A percentile compares a stretch with the other conserved stretches of the same genome.
These are phyloP conservation scores for Haplochromis vanheusdeni DNA, from an alignment of 2,113 vertebrate species.

Conservation along the genomic window DNA sequence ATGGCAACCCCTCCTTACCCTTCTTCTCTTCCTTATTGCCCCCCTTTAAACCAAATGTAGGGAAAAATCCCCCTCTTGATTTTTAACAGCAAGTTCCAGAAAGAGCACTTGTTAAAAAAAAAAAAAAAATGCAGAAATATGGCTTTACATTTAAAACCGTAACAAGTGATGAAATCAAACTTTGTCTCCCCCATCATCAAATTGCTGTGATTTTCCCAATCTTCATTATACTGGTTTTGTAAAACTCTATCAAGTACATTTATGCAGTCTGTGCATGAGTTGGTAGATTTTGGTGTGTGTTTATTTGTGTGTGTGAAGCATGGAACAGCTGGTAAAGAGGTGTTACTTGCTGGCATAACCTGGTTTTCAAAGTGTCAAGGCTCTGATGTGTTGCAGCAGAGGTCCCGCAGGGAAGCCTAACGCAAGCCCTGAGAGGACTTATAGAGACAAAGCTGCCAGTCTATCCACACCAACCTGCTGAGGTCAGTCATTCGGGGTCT, in stretches of 20 bases:
- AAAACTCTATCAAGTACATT: conserved; percentile 33
- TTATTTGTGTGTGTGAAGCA: conserved; percentile 4
- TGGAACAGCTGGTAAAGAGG: conserved; percentile 63
- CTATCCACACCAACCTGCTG: conserved; percentile 49
- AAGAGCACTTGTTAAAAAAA: conserved; percentile 72
- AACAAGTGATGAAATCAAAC: conserved; percentile 57
- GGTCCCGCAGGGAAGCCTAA: conserved; percentile 46
- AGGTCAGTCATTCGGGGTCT: conserved; percentile 50
- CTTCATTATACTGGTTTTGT: conserved; percentile 27
- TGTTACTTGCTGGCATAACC: conserved; percentile 63
- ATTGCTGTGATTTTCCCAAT: conserved; percentile 18
- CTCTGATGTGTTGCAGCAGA: conserved; percentile 56
- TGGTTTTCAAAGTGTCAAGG: conserved; percentile 59
- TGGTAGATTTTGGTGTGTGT: conserved; percentile 7
- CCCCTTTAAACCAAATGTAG: not conserved
- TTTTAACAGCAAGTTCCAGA: conserved; percentile 76
- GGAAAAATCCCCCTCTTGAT: conserved; percentile 61
- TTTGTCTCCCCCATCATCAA: not conserved
- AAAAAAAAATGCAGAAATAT: conserved; percentile 45
- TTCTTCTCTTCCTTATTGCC: not conserved
- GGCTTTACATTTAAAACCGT: conserved; percentile 69
- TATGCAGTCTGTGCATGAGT: conserved; percentile 19
- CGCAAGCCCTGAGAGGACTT: conserved; percentile 30
- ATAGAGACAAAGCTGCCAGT: conserved; percentile 53
- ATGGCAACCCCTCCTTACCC: conserved; percentile 24